Base-by-base conservation (phyloP, 2,113 vertebrate genomes). In the Tonatia bakeri region DNA sequence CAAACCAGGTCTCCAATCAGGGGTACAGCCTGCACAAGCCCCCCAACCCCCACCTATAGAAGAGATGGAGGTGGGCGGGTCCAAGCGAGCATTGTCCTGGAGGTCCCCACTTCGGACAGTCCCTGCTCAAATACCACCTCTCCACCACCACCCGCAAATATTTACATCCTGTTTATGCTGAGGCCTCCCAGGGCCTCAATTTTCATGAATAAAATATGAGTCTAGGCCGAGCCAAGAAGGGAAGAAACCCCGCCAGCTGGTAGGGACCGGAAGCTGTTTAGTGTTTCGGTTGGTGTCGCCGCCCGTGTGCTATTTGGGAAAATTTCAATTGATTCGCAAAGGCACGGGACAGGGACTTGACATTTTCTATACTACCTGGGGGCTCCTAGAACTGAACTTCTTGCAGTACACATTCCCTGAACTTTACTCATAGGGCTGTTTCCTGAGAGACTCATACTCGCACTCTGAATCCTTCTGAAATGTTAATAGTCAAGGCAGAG, bases 201-300 rank as follows among this genome's bases (percentile, higher is more conserved):
- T 97, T 90, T 97, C 97, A 98, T 98, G 97, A 98, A 98, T 99
- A 98, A 98, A 98, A 98, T 96, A 99, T 97, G 97, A 98, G 97
- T 92, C 95, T 96, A 91, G 97, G 92, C 87, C 91, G 22, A 98
- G 96, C 89, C 94, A 28, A 0, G 92, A 81, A 94, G 91, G 89
- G 90, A 98, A 97, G 97, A 96, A 98, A 96, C 94, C 92, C 93
- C 88, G 94, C 96, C 98, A 96, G 98, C 97, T 98, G 97, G 65
- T 97, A 96, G 95, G 90, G 95, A 94, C 95, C 76, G 4, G 77
- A 79, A 45, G 94, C 84, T 33, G 93, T 97, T 97, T 97, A 98
- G 92, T 97, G 95, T 95, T 98, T 96, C 73, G 98, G 97, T 98
- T 98, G 96, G 90, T 73, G 98, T 79, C 64, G 91, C 97, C 98